Evolutionary conservation across 2,888 invertebrate genomes (phyloP), one percentile per base, ranked within the genome.

Genomic region (Bunonema sp.): DNA sequence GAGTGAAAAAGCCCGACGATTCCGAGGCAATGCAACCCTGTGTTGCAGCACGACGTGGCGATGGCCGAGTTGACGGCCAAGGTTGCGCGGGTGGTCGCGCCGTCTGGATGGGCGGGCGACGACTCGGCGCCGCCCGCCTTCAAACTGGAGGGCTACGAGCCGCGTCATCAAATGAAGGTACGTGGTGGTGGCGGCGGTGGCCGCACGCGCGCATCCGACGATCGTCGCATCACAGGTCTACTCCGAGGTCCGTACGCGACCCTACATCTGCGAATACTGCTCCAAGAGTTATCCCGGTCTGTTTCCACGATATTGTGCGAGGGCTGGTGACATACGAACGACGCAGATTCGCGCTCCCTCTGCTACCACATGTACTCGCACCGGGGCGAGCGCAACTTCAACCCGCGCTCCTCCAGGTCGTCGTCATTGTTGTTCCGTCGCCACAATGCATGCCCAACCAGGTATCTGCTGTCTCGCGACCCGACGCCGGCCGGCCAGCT

Each of bases 201-300:
- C n/a, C n/a, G n/a, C n/a, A n/a, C n/a, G n/a, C n/a, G n/a, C n/a
- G n/a, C n/a, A n/a, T n/a, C n/a, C n/a, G 1, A 30, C 8, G 30
- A n/a, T 24, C 20, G n/a, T 12, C 20, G 22, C 5, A 33, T 32
- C 56, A 8, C 47, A 56, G 46, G 55, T 59, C 8, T 61, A 61
- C 47, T 57, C 50, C 21, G 66, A 66, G 34, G 52, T 61, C 22
- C 59, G 65, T 18, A 50, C 52, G 4, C 55, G 56, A 38, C 62
- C 67, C 5, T 67, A 67, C 48, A 66, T 67, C 41, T 67, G 67
- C 36, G 64, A 67, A 38, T 67, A 67, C 41, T 67, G 67, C 44
- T 58, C 58, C 5, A 67, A 67, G 40, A 61, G 60, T 40, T 67
- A 67, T 44, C 43, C 63, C 3, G 49, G 48, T 26, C 50, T 54